phyloP scores from a whole-genome alignment of 2,888 invertebrate genomes.

The Limnephilus marmoratus region DNA sequence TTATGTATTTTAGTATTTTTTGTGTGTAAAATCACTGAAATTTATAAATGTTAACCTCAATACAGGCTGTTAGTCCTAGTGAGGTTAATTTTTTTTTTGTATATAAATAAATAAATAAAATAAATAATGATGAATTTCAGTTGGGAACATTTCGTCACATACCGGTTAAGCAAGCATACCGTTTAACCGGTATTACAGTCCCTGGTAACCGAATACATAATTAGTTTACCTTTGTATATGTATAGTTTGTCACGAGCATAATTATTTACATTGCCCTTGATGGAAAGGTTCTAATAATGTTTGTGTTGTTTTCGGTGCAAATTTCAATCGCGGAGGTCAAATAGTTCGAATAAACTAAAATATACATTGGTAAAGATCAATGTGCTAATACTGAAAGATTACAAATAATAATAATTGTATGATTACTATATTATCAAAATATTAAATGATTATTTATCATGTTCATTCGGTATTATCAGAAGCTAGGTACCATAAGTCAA shows the following conservation, averaged over 20 bases:
- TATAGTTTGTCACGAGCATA: background rate
- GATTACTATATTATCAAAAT: background rate
- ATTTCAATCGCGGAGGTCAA: background rate
- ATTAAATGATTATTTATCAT: too few species aligned
- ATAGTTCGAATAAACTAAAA: background rate
- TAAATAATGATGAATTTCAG: background rate
- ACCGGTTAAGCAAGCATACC: background rate
- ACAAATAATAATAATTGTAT: background rate
- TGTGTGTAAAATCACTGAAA: too few species aligned
- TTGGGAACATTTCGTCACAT: background rate
- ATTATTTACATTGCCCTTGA: background rate
- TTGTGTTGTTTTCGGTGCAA: background rate
- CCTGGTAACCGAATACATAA: background rate
- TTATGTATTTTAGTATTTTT: too few species aligned
- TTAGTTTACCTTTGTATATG: background rate
- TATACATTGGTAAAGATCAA: background rate
- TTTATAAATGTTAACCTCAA: too few species aligned
- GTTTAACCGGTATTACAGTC: background rate
- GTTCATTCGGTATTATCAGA: background rate
- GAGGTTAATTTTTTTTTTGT: too few species aligned
- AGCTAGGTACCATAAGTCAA: background rate
- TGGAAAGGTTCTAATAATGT: background rate
- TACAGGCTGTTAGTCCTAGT: too few species aligned
- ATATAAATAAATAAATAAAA: too few species aligned
- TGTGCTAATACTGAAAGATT: background rate